These are phyloP conservation scores for Atopsyche davidsoni DNA, from an alignment of 1,140 invertebrate species.

Conservation along the genomic window DNA sequence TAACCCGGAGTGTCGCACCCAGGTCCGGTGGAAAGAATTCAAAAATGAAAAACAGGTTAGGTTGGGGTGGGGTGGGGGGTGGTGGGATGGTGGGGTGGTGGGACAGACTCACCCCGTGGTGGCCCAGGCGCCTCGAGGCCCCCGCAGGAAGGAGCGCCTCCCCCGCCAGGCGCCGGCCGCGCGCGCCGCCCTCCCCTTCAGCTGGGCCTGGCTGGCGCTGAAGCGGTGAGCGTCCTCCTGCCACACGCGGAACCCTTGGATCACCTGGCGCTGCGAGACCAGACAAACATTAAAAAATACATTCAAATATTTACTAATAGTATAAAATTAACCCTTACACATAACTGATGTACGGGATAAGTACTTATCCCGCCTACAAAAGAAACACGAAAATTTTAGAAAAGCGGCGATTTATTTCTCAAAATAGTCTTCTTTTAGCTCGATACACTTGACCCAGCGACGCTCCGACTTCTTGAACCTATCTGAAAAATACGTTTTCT, in stretches of 20 bases:
- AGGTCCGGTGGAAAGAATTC: background rate
- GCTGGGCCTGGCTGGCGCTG: constrained; percentile 44
- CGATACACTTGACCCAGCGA: too few relatives aligned
- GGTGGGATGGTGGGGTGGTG: background rate
- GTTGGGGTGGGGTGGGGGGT: background rate
- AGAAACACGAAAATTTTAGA: too few relatives aligned
- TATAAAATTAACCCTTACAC: too few relatives aligned
- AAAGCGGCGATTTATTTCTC: too few relatives aligned
- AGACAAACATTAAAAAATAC: too few relatives aligned
- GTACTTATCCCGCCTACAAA: too few relatives aligned
- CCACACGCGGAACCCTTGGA: constrained; percentile 47
- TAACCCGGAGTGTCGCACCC: background rate
- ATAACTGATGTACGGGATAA: too few relatives aligned
- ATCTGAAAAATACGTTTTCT: too few relatives aligned
- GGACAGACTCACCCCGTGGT: constrained; percentile 41
- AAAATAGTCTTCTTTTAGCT: too few relatives aligned
- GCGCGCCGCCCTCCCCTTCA: constrained; percentile 45
- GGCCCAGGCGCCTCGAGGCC: constrained; percentile 55
- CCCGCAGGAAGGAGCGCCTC: constrained; percentile 48
- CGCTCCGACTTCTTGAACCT: too few relatives aligned
- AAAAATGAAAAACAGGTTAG: background rate
- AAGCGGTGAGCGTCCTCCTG: constrained; percentile 50
- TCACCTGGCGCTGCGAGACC: constrained; percentile 45
- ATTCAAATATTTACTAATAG: too few relatives aligned
- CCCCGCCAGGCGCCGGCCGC: constrained; percentile 51